Conservation (phyloP, 2,113 vertebrate species). For the Pungitius pungitius region DNA sequence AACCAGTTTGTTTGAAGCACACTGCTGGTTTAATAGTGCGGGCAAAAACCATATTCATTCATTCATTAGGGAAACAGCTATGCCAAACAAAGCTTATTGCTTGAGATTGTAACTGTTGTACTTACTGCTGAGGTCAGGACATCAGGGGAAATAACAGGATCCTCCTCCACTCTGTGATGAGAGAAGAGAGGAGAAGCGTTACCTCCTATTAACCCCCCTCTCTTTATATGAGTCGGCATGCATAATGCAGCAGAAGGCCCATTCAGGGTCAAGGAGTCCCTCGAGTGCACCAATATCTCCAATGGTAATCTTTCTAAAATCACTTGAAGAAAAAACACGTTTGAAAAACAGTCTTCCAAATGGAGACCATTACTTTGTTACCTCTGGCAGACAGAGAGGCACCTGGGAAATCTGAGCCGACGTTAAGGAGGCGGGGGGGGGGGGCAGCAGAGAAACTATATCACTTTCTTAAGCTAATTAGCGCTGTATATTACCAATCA, state of each 20-base stretch:
- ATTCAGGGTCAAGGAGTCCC: conserved; percentile 55
- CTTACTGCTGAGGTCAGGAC: neutral
- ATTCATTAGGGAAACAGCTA: no score
- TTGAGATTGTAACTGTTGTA: neutral
- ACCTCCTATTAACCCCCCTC: neutral
- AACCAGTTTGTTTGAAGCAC: neutral
- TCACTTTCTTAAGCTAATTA: conserved; percentile 79
- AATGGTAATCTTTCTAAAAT: conserved; percentile 75
- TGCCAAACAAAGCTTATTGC: neutral
- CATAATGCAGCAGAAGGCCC: conserved; percentile 26
- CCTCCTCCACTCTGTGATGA: neutral
- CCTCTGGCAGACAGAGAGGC: conserved; percentile 80
- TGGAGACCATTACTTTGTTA: conserved; percentile 74
- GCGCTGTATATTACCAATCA: conserved; percentile 75
- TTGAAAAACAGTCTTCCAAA: conserved; percentile 63
- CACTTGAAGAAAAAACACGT: conserved; percentile 46
- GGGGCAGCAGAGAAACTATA: conserved; percentile 56
- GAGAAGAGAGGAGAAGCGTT: neutral
- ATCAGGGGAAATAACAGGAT: conserved; percentile 3
- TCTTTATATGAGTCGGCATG: conserved; percentile 21
- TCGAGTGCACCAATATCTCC: conserved; percentile 58
- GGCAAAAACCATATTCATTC: neutral
- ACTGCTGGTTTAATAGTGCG: neutral
- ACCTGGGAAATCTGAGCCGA: conserved; percentile 81
- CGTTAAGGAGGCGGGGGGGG: conserved; percentile 57